These are phyloP conservation scores for Aleiodes alternator DNA, from an alignment of 2,888 invertebrate species.

Conservation along the genomic window DNA sequence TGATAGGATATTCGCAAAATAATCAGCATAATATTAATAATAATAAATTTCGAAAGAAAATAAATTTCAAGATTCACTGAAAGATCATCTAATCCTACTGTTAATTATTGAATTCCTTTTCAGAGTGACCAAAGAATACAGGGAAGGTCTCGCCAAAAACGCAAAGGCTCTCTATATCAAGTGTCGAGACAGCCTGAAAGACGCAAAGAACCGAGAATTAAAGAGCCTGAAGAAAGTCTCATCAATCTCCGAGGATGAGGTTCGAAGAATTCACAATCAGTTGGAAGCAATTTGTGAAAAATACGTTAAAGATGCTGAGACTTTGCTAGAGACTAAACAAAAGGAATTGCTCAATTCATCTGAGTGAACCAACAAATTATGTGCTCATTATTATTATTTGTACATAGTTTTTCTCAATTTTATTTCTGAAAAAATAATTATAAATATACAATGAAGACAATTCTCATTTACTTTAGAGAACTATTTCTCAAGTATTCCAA, in stretches of 20 bases:
- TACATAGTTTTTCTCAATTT: neutral
- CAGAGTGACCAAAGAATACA: constrained; percentile 92
- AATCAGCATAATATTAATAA: no score
- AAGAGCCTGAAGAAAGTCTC: constrained; percentile 84
- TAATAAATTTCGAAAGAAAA: neutral
- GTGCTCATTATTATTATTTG: constrained; percentile 9
- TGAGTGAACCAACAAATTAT: constrained; percentile 45
- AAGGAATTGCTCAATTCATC: constrained; percentile 82
- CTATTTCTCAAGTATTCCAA: constrained; percentile 63
- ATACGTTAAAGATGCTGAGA: constrained; percentile 81
- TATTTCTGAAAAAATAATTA: neutral
- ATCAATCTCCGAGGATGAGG: constrained; percentile 83
- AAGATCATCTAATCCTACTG: neutral
- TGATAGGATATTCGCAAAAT: no score
- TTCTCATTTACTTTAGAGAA: neutral
- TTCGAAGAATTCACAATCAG: constrained; percentile 82
- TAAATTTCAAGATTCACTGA: neutral
- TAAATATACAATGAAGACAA: neutral
- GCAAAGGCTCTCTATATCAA: constrained; percentile 89
- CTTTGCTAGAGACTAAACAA: constrained; percentile 82
- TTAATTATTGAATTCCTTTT: constrained; percentile 51
- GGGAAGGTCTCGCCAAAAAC: constrained; percentile 91
- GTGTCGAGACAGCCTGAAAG: constrained; percentile 85
- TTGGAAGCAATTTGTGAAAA: constrained; percentile 83
- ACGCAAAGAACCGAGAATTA: constrained; percentile 84